Conservation (phyloP, 2,888 invertebrate genomes). For the Stegana nigrithorax region DNA sequence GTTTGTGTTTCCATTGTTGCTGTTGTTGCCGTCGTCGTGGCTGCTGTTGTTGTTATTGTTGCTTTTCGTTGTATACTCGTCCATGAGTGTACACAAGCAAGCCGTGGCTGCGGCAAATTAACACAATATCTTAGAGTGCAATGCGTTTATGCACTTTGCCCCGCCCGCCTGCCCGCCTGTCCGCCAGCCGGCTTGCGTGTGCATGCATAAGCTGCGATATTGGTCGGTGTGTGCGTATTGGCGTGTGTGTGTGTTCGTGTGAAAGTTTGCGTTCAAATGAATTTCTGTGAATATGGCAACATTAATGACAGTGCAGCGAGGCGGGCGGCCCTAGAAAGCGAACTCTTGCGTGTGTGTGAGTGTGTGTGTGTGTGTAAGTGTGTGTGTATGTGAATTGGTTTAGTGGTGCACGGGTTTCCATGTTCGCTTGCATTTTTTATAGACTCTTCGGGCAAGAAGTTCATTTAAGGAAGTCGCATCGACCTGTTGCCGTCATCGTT, state of each 20-base stretch:
- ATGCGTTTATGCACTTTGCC: too few species aligned
- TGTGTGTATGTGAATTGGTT: neutral
- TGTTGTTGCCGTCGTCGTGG: neutral
- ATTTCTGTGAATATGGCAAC: neutral
- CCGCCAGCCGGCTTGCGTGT: slow-evolving; percentile 1
- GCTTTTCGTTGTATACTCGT: neutral
- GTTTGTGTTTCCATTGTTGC: neutral
- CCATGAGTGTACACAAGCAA: neutral
- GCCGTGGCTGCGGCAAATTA: slow-evolving; percentile 56
- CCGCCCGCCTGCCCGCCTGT: too few species aligned
- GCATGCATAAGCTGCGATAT: neutral
- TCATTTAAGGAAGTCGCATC: slow-evolving; percentile 8
- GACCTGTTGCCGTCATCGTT: slow-evolving; percentile 4
- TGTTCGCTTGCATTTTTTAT: slow-evolving; percentile 39
- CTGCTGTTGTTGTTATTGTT: neutral
- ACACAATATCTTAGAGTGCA: slow-evolving; percentile 44
- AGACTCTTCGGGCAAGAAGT: slow-evolving; percentile 41
- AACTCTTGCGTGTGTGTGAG: neutral
- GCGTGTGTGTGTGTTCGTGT: neutral
- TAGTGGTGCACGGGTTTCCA: slow-evolving; percentile 8
- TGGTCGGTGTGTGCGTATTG: neutral
- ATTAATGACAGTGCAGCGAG: too few species aligned
- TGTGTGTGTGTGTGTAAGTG: slow-evolving; percentile 1
- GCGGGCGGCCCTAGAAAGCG: too few species aligned
- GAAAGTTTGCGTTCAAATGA: neutral